Evolutionary conservation across 2,888 invertebrate genomes (phyloP), one percentile per base, ranked within the genome.

Genomic region (Dryobotodes eremita): DNA sequence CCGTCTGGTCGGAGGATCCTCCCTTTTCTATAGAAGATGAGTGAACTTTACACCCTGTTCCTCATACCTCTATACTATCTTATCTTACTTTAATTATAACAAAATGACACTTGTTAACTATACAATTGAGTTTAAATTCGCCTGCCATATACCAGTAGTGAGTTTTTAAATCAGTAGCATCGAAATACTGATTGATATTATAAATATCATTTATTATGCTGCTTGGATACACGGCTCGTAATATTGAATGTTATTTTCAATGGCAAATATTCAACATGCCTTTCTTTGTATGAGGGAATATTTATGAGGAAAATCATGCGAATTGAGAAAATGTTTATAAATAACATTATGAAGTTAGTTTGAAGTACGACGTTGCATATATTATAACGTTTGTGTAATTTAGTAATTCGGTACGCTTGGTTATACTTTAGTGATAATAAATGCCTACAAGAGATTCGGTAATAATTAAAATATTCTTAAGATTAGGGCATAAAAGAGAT

Each of bases 151-250:
- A 20, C 31, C 4, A 23, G 23, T 71, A 15, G 48, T 7, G 15
- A 26, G 0, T 7, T 71, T 68, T 69, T 5, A 36, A 77, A 70
- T 57, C 66, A 48, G 23, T n/a, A 61, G 74, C 75, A 55, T 48
- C 46, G 23, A 78, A 81, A 61, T 71, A 66, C n/a, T 62, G 69
- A 83, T 71, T 71, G 79, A 72, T 78, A 86, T 82, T 46, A 53
- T 17, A 66, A 77, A 36, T 13, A 31, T 42, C 10, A 66, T 77
- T 80, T 13, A 55, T 15, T 61, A 59, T 62, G 23, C 36, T 26
- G 55, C 36, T 69, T 26, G 53, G 68, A 68, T 64, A 59, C 53
- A 42, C 0, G 7, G 7, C 23, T 68, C 61, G 3, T 15, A 6
- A 10, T 59, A 15, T 26, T 36, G 0, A 55, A 53, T 68, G 17